Evolutionary conservation across 2,113 vertebrate genomes (phyloP), one percentile per base, ranked within the genome.

Genomic region (Chamaea fasciata): DNA sequence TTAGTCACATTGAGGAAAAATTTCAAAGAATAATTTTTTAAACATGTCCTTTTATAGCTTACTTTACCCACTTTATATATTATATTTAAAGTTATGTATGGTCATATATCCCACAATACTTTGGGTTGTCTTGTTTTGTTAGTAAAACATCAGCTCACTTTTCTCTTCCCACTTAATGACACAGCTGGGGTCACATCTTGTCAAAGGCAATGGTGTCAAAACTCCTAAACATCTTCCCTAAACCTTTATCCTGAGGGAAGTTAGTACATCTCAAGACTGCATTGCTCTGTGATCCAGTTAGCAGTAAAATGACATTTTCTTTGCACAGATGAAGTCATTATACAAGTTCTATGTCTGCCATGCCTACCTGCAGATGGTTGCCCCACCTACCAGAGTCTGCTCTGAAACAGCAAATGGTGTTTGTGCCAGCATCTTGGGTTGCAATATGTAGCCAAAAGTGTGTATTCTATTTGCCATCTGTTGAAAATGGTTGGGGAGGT

Each of bases 11-110:
- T 74, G 85, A 90, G 46, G 63, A 90, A 90, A 94, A 86, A 69
- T 69, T 49, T 93, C 50, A 86, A 90, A 83, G 75, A 93, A 88
- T 83, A 65, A 76, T 88, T 94, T 94, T 95, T 94, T 80, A 92
- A 94, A 92, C 67, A 30, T 96, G 88, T 82, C 63, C 33, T 83
- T 92, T 92, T 92, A 88, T 88, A 85, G 68, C 67, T 93, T 85
- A 42, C 59, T 90, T 79, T 79, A 60, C 50, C 19, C 26, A 76
- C 57, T 91, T 91, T 55, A 82, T 79, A 30, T 79, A 88, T 82
- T 35, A 62, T 70, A 87, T 89, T 83, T 91, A 63, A 86, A 86
- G 55, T 74, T 88, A 62, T 46, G 12, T 77, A 35, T 42, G 50
- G 31, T 63, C 81, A 50, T 77, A 55, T 88, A 55, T 55, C 20